phyloP scores from a whole-genome alignment of 2,113 vertebrate species.

The Strigops habroptila region DNA sequence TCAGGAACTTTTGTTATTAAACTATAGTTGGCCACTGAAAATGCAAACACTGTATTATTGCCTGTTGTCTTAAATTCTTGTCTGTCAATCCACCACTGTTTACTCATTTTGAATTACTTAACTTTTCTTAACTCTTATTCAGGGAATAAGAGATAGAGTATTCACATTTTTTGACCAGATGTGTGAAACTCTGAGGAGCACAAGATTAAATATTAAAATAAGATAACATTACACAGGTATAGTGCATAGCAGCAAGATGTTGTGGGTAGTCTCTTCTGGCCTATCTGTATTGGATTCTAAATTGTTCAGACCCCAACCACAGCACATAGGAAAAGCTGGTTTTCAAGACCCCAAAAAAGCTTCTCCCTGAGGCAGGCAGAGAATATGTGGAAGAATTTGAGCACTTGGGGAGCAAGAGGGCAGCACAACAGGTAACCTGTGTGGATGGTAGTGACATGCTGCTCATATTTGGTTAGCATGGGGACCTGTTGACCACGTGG shows the following conservation, averaged over 20 bases:
- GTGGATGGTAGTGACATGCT: neutral
- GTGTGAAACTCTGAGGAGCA: neutral
- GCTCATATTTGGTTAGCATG: neutral
- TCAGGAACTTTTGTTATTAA: neutral
- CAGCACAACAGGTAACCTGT: neutral
- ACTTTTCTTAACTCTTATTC: neutral
- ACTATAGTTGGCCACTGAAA: neutral
- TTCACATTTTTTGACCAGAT: neutral
- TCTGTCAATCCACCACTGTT: neutral
- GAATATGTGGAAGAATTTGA: neutral
- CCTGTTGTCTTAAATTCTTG: neutral
- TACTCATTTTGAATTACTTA: neutral
- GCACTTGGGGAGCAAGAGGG: neutral
- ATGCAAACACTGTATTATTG: neutral
- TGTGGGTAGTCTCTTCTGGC: neutral
- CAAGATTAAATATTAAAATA: neutral
- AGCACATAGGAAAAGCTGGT: neutral
- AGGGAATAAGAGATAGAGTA: neutral
- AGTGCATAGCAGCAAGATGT: neutral
- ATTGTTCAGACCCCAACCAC: neutral
- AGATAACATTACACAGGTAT: neutral
- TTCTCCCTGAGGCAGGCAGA: neutral
- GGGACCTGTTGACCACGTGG: neutral
- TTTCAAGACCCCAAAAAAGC: neutral
- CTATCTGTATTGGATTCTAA: fast-evolving